phyloP scores from a whole-genome alignment of 2,888 invertebrate species.

The Hypolimnas misippus region DNA sequence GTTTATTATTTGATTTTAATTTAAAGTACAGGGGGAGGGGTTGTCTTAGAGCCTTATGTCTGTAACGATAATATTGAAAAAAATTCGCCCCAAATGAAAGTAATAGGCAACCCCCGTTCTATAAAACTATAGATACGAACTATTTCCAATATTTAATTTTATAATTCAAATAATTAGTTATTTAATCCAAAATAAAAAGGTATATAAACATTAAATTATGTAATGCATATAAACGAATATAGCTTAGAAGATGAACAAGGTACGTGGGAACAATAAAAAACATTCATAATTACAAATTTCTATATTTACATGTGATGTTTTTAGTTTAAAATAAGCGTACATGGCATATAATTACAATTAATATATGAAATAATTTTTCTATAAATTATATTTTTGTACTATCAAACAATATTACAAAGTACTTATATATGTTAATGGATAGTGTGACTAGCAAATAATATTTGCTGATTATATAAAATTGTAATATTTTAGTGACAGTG shows the following conservation, averaged over 20 bases:
- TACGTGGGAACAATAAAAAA: constrained; percentile 56
- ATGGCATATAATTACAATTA: constrained; percentile 82
- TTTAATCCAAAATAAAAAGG: too few relatives aligned
- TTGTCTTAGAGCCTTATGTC: too few relatives aligned
- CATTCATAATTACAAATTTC: constrained; percentile 74
- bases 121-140: too few relatives aligned
- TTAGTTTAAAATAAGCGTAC: constrained; percentile 84
- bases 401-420: constrained; percentile 82
- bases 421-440: constrained; percentile 77
- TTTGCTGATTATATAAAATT: constrained; percentile 74
- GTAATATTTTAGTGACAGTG: constrained; percentile 74
- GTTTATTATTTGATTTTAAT: too few relatives aligned
- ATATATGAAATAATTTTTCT: constrained; percentile 80
- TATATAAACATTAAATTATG: too few relatives aligned
- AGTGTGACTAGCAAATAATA: constrained; percentile 81
- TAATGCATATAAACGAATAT: not conserved
- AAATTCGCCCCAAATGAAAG: too few relatives aligned
- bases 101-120: too few relatives aligned
- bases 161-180: too few relatives aligned
- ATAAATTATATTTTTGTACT: constrained; percentile 84
- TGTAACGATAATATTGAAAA: too few relatives aligned
- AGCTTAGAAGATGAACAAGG: not conserved
- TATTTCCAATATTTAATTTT: too few relatives aligned
- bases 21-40: too few relatives aligned
- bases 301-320: constrained; percentile 84